Conservation (phyloP, 2,888 invertebrate genomes). For the Galerucella calmariensis region DNA sequence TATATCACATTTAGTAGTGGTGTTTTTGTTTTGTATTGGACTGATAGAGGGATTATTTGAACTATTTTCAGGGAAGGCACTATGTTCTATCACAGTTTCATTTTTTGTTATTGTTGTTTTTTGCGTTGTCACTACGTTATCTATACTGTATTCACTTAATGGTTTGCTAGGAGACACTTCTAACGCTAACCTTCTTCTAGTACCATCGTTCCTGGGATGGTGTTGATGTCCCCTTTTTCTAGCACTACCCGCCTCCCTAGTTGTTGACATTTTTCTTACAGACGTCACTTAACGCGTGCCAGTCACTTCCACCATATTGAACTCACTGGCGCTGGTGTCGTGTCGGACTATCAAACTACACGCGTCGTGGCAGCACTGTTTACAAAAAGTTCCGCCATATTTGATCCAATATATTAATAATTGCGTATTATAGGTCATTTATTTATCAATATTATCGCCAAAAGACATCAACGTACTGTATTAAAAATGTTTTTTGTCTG, state of each 20-base stretch:
- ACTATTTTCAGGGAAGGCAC: conserved; percentile 61
- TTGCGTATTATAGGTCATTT: conserved; percentile 3
- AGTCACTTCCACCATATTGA: conserved; percentile 73
- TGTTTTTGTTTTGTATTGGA: conserved; percentile 42
- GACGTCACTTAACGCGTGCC: conserved; percentile 60
- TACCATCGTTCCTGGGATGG: conserved; percentile 74
- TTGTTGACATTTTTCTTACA: conserved; percentile 68
- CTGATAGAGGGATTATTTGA: conserved; percentile 33
- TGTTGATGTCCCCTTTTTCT: conserved; percentile 80
- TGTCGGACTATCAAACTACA: conserved; percentile 31
- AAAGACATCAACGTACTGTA: conserved; percentile 5
- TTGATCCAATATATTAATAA: conserved; percentile 11
- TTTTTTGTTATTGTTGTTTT: conserved; percentile 46
- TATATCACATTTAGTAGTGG: conserved; percentile 49
- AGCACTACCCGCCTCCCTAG: conserved; percentile 71
- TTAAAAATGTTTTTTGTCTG: conserved; percentile 13
- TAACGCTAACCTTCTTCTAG: conserved; percentile 68
- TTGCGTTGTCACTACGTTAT: conserved; percentile 50
- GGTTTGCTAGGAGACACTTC: conserved; percentile 56
- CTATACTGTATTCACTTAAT: conserved; percentile 53
- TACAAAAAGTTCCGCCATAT: neutral
- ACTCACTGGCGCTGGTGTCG: conserved; percentile 61
- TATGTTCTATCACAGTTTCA: conserved; percentile 49
- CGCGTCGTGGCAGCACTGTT: conserved; percentile 17
- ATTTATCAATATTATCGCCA: neutral